These are phyloP conservation scores for Phasia obesa DNA, from an alignment of 2,888 invertebrate genomes.

Conservation along the genomic window DNA sequence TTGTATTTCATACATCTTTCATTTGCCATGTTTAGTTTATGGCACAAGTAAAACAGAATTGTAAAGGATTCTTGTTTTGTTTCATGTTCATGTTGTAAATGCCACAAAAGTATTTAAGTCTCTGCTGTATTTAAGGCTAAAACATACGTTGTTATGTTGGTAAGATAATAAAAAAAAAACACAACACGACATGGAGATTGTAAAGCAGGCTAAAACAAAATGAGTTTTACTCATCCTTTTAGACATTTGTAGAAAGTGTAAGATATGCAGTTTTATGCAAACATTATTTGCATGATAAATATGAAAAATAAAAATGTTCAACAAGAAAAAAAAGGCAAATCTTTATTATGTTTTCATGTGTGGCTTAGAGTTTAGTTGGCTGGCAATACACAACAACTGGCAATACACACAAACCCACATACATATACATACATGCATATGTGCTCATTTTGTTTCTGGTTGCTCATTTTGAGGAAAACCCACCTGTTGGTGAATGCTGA, in stretches of 20 bases:
- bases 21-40: constrained; percentile 57
- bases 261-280: constrained; percentile 67
- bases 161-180: constrained; percentile 34
- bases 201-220: constrained; percentile 44
- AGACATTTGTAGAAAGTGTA: constrained; percentile 51
- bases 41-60: constrained; percentile 49
- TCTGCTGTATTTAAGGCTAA: constrained; percentile 56
- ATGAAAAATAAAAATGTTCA: constrained; percentile 18
- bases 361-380: constrained; percentile 23
- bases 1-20: constrained; percentile 55
- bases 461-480: constrained; percentile 37
- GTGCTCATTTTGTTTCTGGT: constrained; percentile 1
- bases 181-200: background rate
- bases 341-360: constrained; percentile 40
- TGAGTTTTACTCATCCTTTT: constrained; percentile 46
- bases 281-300: constrained; percentile 58
- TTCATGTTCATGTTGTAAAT: constrained; percentile 9
- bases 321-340: constrained; percentile 31
- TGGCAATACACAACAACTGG: too few species aligned
- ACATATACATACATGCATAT: background rate
- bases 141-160: constrained; percentile 48
- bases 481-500: constrained; percentile 43
- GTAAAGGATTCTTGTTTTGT: constrained; percentile 28
- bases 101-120: constrained; percentile 61
- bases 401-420: too few species aligned